Evolutionary conservation across 2,797 vertebrate species (phyloP).

Genomic region (Percopsis omiscomaycus): DNA sequence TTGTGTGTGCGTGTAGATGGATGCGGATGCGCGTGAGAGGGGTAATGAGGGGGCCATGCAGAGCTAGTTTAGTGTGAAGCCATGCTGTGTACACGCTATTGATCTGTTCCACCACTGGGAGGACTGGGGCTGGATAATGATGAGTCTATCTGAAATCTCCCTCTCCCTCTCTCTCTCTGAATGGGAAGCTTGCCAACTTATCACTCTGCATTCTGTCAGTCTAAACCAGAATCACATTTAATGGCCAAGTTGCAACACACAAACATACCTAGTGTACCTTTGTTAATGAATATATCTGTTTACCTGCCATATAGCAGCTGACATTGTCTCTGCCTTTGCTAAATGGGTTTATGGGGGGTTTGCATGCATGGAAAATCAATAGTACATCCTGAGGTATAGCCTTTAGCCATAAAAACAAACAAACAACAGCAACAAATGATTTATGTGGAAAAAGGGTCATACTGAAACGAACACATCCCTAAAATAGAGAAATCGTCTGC

Average conservation of each 20-base stretch:
- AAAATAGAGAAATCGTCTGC: too few species aligned
- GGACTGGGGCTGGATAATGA: constrained; percentile 68
- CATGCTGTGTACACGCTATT: constrained; percentile 62
- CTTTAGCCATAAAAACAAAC: too few species aligned
- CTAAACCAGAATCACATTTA: constrained; percentile 21
- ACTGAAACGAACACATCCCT: too few species aligned
- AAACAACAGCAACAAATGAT: not conserved
- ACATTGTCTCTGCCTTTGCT: not conserved
- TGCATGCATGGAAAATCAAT: too few species aligned
- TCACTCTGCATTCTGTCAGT: too few species aligned
- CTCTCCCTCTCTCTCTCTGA: constrained; percentile 33
- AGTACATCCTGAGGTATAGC: too few species aligned
- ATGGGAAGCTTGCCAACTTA: not conserved
- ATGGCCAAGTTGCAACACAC: constrained; percentile 11
- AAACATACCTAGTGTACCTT: not conserved
- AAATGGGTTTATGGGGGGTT: not conserved
- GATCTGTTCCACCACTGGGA: constrained; percentile 68
- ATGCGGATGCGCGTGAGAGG: constrained; percentile 28
- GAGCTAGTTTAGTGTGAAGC: constrained; percentile 52
- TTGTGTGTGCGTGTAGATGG: constrained; percentile 30
- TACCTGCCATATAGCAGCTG: too few species aligned
- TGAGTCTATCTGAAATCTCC: constrained; percentile 62
- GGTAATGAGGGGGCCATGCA: constrained; percentile 62
- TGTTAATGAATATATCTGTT: too few species aligned
- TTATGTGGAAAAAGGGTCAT: not conserved